Conservation (phyloP, 2,888 invertebrate genomes). For the Drosophila borealis region DNA sequence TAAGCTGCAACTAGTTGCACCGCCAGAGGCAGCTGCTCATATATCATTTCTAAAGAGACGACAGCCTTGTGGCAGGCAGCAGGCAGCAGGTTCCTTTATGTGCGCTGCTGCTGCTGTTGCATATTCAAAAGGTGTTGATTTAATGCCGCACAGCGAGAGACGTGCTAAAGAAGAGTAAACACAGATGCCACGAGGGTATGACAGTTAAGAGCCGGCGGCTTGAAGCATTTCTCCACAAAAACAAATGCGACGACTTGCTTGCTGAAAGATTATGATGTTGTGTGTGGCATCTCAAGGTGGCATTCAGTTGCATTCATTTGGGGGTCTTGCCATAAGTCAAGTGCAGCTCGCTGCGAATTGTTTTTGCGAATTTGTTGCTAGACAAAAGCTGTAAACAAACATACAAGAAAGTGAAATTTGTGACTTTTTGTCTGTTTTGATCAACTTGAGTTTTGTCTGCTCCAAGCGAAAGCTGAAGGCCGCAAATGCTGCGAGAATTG, state of each 20-base stretch:
- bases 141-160: slow-evolving; percentile 34
- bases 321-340: slow-evolving; percentile 64
- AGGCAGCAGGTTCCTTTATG: slow-evolving; percentile 43
- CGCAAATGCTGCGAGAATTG: slow-evolving; percentile 19
- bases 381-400: slow-evolving; percentile 44
- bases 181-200: slow-evolving; percentile 36
- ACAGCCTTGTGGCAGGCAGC: slow-evolving; percentile 38
- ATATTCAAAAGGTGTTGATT: slow-evolving; percentile 59
- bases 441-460: slow-evolving; percentile 39
- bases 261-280: slow-evolving; percentile 49
- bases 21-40: slow-evolving; percentile 17
- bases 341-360: slow-evolving; percentile 52
- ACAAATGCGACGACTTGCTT: slow-evolving; percentile 50
- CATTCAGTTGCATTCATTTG: slow-evolving; percentile 41
- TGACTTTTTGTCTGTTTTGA: slow-evolving; percentile 37
- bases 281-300: slow-evolving; percentile 45
- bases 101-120: slow-evolving; percentile 27
- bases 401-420: slow-evolving; percentile 65
- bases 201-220: slow-evolving; percentile 37
- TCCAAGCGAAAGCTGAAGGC: slow-evolving; percentile 41
- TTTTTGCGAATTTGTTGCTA: slow-evolving; percentile 39
- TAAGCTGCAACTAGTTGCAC: slow-evolving; percentile 42
- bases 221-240: slow-evolving; percentile 30
- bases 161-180: slow-evolving; percentile 54
- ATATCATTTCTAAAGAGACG: slow-evolving; percentile 43